phyloP scores from a whole-genome alignment of 2,888 invertebrate genomes.

The Dimorphilus gyrociliatus region DNA sequence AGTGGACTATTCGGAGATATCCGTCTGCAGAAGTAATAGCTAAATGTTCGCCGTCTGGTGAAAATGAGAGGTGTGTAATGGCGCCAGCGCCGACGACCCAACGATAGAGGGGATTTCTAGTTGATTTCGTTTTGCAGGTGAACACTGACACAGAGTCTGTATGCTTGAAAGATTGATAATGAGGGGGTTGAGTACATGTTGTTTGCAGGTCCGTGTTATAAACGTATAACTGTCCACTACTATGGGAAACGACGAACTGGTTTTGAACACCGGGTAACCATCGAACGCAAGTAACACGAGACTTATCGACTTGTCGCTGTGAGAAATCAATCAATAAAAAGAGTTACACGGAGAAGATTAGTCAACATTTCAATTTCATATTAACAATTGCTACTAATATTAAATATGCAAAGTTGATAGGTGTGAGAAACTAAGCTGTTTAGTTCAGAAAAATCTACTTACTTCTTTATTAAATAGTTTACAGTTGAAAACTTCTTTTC shows the following conservation, averaged over 20 bases:
- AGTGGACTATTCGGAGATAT: conserved; percentile 83
- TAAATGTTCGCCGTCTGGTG: conserved; percentile 76
- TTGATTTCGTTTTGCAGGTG: conserved; percentile 88
- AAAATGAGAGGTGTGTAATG: conserved; percentile 93
- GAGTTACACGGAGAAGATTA: not conserved
- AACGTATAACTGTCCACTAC: conserved; percentile 87
- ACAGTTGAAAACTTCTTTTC: conserved; percentile 79
- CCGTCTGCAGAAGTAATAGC: conserved; percentile 77
- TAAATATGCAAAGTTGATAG: too few relatives aligned
- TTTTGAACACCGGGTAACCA: conserved; percentile 93
- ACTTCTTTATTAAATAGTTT: conserved; percentile 97
- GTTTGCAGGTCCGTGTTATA: conserved; percentile 58
- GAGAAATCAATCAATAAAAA: too few relatives aligned
- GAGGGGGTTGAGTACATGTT: conserved; percentile 57
- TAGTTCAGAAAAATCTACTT: conserved; percentile 31
- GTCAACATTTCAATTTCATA: not conserved
- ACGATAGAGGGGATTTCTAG: conserved; percentile 80
- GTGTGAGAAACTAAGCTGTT: too few relatives aligned
- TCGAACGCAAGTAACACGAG: conserved; percentile 82
- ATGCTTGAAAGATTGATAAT: conserved; percentile 83
- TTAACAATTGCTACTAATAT: too few relatives aligned
- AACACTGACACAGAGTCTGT: conserved; percentile 84
- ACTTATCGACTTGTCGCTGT: conserved; percentile 82
- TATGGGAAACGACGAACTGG: conserved; percentile 81
- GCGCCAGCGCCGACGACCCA: conserved; percentile 44